Evolutionary conservation across 1,140 invertebrate genomes (phyloP).

Genomic region (Acromyrmex heyeri): DNA sequence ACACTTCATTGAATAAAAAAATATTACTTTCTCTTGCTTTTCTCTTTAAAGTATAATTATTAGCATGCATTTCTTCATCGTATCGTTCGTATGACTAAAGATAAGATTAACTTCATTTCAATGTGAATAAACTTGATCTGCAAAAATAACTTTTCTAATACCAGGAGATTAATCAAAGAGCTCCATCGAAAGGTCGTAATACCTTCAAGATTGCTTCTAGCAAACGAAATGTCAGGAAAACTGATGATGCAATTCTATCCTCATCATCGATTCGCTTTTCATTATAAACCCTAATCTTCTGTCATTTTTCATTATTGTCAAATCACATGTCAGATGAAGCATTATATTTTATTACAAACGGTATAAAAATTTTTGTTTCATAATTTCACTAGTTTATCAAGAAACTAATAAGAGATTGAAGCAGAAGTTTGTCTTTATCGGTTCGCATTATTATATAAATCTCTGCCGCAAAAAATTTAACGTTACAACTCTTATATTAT

Average conservation of each 20-base stretch:
- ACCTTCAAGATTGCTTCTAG: conserved; percentile 13
- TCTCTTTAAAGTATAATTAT: conserved; percentile 37
- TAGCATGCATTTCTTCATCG: not conserved
- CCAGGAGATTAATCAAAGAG: not conserved
- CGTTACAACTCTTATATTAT: not conserved
- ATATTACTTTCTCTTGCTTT: conserved; percentile 34
- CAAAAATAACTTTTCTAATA: not conserved
- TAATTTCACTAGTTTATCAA: not conserved
- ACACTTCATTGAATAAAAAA: conserved; percentile 26
- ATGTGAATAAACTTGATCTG: not conserved
- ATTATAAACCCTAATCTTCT: not conserved
- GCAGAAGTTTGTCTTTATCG: not conserved
- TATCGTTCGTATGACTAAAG: not conserved
- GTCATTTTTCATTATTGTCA: conserved; percentile 24
- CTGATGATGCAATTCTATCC: conserved; percentile 40
- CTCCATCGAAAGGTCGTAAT: conserved; percentile 10
- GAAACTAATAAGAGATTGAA: not conserved
- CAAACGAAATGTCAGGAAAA: conserved; percentile 55
- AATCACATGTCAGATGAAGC: not conserved
- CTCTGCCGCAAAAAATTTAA: not conserved
- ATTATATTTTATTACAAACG: conserved; percentile 6
- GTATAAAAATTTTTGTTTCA: not conserved
- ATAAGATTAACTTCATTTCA: not conserved
- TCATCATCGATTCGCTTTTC: conserved; percentile 22
- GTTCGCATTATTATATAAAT: conserved; percentile 19